These are phyloP conservation scores for Trisateles emortualis DNA, from an alignment of 2,888 invertebrate species.

Conservation along the genomic window DNA sequence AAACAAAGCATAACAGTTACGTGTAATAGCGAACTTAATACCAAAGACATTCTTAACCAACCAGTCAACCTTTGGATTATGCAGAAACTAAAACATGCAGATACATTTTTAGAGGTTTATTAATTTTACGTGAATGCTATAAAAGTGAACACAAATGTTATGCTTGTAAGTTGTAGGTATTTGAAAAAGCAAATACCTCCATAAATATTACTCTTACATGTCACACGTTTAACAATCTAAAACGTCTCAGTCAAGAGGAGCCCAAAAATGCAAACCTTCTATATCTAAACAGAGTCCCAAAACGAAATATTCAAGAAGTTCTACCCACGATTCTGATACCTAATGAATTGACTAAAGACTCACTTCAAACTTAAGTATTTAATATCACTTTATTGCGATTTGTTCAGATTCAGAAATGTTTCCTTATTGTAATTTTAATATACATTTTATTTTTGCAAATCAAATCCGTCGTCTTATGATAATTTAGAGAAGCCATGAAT, in stretches of 20 bases:
- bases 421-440: slow-evolving; percentile 17
- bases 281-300: slow-evolving; percentile 15
- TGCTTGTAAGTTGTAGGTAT: too few relatives aligned
- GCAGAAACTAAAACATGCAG: too few relatives aligned
- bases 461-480: slow-evolving; percentile 39
- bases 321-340: slow-evolving; percentile 24
- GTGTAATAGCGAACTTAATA: too few relatives aligned
- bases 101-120: too few relatives aligned
- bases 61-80: too few relatives aligned
- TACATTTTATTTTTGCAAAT: slow-evolving; percentile 6
- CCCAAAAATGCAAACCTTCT: slow-evolving; percentile 17
- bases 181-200: background rate
- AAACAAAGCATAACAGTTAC: too few relatives aligned
- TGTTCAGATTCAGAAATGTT: slow-evolving; percentile 6
- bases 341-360: slow-evolving; percentile 71
- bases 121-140: too few relatives aligned
- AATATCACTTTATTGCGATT: slow-evolving; percentile 28
- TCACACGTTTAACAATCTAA: background rate
- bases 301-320: slow-evolving; percentile 23
- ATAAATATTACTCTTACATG: background rate
- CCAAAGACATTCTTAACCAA: too few relatives aligned
- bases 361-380: slow-evolving; percentile 37
- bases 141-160: too few relatives aligned
- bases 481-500: slow-evolving; percentile 52
- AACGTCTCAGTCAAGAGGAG: background rate